phyloP scores from a whole-genome alignment of 2,797 vertebrate genomes.

The Chrosomus eos region DNA sequence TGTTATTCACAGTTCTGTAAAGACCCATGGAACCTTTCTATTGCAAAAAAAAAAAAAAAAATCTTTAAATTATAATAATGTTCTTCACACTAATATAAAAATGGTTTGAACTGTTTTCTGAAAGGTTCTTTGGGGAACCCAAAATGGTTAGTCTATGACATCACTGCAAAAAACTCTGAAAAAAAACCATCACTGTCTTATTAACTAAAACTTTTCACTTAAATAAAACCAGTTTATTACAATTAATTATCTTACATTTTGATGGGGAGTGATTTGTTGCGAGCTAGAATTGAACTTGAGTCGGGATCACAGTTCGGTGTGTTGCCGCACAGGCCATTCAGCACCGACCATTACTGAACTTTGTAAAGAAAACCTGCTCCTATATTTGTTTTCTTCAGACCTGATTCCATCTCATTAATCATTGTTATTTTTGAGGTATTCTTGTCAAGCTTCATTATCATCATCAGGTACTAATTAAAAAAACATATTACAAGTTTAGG shows the following conservation, averaged over 20 bases:
- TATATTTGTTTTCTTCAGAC: conserved; percentile 18
- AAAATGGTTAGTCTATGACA: too few relatives aligned
- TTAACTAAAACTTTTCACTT: neutral
- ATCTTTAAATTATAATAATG: neutral
- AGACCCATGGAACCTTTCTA: neutral
- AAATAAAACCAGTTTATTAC: neutral
- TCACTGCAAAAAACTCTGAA: too few relatives aligned
- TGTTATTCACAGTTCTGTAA: too few relatives aligned
- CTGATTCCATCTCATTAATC: conserved; percentile 23
- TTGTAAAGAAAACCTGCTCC: neutral
- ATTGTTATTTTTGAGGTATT: conserved; percentile 24
- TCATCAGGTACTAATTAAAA: conserved; percentile 40
- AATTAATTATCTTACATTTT: neutral
- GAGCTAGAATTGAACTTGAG: neutral
- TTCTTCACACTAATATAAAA: neutral
- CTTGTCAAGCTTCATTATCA: conserved; percentile 35
- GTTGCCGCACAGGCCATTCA: neutral
- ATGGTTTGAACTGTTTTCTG: too few relatives aligned
- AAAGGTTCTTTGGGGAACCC: too few relatives aligned
- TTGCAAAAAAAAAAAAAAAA: neutral
- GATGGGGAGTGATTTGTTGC: neutral
- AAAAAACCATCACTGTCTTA: too few relatives aligned
- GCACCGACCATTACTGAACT: neutral
- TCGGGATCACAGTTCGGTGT: neutral
- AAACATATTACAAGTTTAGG: conserved; percentile 39